phyloP scores from a whole-genome alignment of 2,797 vertebrate genomes.

The Myripristis jacobus region DNA sequence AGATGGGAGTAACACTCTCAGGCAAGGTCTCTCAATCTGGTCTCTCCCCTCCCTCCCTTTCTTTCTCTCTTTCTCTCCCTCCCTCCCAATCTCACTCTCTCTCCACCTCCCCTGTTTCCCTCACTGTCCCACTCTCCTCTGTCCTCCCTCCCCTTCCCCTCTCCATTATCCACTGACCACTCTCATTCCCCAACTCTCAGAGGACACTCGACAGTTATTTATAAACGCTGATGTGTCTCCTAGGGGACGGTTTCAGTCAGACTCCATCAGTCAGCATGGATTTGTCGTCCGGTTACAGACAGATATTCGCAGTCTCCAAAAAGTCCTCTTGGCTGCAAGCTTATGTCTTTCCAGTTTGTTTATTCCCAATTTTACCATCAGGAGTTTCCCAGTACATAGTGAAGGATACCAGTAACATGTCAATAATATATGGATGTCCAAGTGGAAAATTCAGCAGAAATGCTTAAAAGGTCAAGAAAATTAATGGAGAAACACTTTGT shows the following conservation, averaged over 20 bases:
- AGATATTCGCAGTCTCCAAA: slow-evolving; percentile 20
- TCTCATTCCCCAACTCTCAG: slow-evolving; percentile 67
- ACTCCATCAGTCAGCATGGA: slow-evolving; percentile 47
- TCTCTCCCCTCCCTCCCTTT: slow-evolving; percentile 4
- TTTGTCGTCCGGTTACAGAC: slow-evolving; percentile 12
- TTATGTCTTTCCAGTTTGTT: neutral
- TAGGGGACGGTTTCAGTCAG: slow-evolving; percentile 46
- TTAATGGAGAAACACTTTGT: too few relatives aligned
- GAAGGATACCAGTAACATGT: neutral
- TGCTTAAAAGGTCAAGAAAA: too few relatives aligned
- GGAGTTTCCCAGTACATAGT: neutral
- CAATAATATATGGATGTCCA: neutral
- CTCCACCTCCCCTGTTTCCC: slow-evolving; percentile 5
- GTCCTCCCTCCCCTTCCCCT: slow-evolving; percentile 29
- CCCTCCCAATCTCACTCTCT: neutral
- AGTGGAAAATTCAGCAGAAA: neutral
- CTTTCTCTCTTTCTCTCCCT: slow-evolving; percentile 8
- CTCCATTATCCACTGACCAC: slow-evolving; percentile 53
- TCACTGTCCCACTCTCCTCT: slow-evolving; percentile 32
- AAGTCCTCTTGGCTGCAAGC: slow-evolving; percentile 4
- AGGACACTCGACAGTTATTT: slow-evolving; percentile 68
- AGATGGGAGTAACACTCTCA: slow-evolving; percentile 41
- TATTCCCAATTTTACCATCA: slow-evolving; percentile 1
- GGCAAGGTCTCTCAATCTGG: neutral
- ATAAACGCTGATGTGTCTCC: slow-evolving; percentile 60